Conservation (phyloP, 1,140 invertebrate genomes). For the Drosophila sp. region DNA sequence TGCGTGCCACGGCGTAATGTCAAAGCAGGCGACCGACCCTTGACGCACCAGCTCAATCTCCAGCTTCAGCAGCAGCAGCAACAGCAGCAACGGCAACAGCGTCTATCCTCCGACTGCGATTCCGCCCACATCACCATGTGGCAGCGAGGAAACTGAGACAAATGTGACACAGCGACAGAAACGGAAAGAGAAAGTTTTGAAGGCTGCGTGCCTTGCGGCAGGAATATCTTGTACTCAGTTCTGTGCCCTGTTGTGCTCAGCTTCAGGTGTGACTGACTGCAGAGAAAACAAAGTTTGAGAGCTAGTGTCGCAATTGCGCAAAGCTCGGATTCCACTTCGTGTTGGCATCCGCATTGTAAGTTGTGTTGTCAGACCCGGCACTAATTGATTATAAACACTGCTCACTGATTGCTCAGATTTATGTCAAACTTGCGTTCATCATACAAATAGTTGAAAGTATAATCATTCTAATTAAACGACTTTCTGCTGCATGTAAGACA, state of each 20-base stretch:
- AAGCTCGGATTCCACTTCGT: slow-evolving; percentile 60
- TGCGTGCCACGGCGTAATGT: slow-evolving; percentile 73
- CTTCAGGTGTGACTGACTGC: slow-evolving; percentile 59
- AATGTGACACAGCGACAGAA: slow-evolving; percentile 51
- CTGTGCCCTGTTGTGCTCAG: slow-evolving; percentile 12
- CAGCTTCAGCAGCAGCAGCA: slow-evolving; percentile 4
- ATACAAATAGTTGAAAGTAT: neutral
- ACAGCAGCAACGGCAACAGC: too few relatives aligned
- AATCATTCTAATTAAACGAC: slow-evolving; percentile 4
- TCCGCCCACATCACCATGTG: neutral
- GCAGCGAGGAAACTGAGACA: slow-evolving; percentile 60
- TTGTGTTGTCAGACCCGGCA: slow-evolving; percentile 5
- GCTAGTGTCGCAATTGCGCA: slow-evolving; percentile 56
- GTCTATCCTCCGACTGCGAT: neutral
- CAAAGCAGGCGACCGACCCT: slow-evolving; percentile 59
- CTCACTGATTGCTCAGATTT: slow-evolving; percentile 14
- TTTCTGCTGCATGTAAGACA: neutral
- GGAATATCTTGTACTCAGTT: neutral
- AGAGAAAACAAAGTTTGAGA: slow-evolving; percentile 52
- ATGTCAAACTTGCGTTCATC: neutral
- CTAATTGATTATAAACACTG: slow-evolving; percentile 28
- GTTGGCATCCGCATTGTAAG: slow-evolving; percentile 12
- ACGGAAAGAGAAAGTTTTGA: slow-evolving; percentile 56
- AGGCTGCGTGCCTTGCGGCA: slow-evolving; percentile 45
- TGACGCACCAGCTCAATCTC: slow-evolving; percentile 39